These are phyloP conservation scores for Hydroisotoma schaefferi DNA, from an alignment of 2,888 invertebrate species.

Conservation along the genomic window DNA sequence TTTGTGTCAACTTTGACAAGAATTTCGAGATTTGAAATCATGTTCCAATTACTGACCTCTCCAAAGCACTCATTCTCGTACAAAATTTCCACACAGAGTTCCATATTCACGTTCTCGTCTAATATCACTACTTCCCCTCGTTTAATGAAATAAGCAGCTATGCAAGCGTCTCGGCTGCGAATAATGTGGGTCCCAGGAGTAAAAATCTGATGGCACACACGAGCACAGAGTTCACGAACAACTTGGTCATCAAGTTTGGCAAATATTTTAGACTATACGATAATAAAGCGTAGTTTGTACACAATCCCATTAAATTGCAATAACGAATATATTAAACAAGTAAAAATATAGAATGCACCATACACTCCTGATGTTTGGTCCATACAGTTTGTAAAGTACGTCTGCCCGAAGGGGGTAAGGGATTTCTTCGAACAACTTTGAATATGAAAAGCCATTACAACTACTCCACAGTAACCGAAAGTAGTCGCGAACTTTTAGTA, in stretches of 20 bases:
- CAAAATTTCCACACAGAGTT: slow-evolving; percentile 41
- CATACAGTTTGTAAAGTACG: slow-evolving; percentile 42
- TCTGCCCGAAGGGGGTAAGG: slow-evolving; percentile 38
- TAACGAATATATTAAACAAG: background rate
- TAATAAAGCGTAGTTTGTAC: background rate
- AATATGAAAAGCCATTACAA: slow-evolving; percentile 34
- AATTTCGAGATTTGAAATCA: too few species aligned
- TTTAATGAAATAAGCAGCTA: slow-evolving; percentile 45
- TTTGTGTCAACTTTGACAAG: too few species aligned
- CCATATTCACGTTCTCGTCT: slow-evolving; percentile 40
- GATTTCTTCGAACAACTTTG: slow-evolving; percentile 13
- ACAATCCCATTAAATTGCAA: background rate
- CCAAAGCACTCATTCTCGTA: slow-evolving; percentile 47
- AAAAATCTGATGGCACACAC: slow-evolving; percentile 41
- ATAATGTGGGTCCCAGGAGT: slow-evolving; percentile 41
- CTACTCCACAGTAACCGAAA: slow-evolving; percentile 36
- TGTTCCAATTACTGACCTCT: too few species aligned
- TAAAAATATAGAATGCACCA: background rate
- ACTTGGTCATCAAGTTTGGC: slow-evolving; percentile 41
- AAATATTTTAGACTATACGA: slow-evolving; percentile 34
- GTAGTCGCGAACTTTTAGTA: slow-evolving; percentile 34
- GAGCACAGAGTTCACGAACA: slow-evolving; percentile 40
- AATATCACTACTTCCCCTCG: slow-evolving; percentile 45
- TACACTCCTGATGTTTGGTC: slow-evolving; percentile 39
- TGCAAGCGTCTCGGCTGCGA: slow-evolving; percentile 40